phyloP scores from a whole-genome alignment of 1,140 invertebrate species.

The Drosophila funebris region DNA sequence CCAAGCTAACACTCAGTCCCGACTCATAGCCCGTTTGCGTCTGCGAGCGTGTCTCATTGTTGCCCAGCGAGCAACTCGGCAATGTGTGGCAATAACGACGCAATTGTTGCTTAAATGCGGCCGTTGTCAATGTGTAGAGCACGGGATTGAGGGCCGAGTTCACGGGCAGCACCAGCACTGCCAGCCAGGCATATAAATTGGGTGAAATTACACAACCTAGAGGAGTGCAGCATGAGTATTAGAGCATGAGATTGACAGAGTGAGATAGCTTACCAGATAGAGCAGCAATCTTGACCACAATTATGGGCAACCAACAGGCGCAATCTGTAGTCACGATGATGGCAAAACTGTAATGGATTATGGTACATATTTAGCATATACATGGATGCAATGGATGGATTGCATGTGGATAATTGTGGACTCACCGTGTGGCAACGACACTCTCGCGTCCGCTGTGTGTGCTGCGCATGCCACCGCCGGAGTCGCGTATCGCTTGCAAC shows the following conservation, averaged over 20 bases:
- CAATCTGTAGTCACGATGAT: conserved; percentile 87
- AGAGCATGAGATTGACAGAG: background rate
- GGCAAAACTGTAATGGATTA: conserved; percentile 84
- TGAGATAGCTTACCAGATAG: conserved; percentile 84
- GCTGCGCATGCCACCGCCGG: conserved; percentile 85
- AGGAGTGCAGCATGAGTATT: conserved; percentile 4
- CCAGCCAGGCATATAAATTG: conserved; percentile 88
- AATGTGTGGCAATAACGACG: conserved; percentile 74
- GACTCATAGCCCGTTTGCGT: conserved; percentile 76
- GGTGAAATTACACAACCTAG: conserved; percentile 84
- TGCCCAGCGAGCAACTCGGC: conserved; percentile 68
- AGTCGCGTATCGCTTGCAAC: conserved; percentile 86
- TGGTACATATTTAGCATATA: background rate
- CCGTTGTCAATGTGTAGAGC: conserved; percentile 88
- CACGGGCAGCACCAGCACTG: conserved; percentile 88
- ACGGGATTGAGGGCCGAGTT: conserved; percentile 90
- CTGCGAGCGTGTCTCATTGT: conserved; percentile 75
- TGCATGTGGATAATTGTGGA: background rate
- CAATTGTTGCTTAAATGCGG: conserved; percentile 85
- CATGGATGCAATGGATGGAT: too few species aligned
- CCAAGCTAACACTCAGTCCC: conserved; percentile 73
- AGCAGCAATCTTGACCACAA: conserved; percentile 86
- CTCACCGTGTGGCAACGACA: conserved; percentile 83
- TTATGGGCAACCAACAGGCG: conserved; percentile 88
- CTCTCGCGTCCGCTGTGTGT: conserved; percentile 85